phyloP scores from a whole-genome alignment of 2,113 vertebrate genomes.

The Grammatotria lemairii region DNA sequence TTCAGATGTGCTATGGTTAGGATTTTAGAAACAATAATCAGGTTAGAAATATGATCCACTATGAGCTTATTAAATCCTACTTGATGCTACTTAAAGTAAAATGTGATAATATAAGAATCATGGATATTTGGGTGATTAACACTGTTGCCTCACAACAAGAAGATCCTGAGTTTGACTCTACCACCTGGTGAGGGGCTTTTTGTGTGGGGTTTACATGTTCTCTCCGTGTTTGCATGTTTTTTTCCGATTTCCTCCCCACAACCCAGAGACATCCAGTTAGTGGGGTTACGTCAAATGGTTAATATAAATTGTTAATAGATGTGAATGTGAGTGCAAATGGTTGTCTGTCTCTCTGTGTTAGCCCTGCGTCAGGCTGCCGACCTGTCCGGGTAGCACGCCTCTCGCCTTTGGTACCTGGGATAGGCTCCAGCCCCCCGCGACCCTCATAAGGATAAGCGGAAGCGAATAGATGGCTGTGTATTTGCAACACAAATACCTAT shows the following conservation, averaged over 20 bases:
- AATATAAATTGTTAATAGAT: not conserved
- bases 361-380: not conserved
- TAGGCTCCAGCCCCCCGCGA: rapidly evolving
- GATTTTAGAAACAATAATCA: not conserved
- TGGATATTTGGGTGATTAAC: not conserved
- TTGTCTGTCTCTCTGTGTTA: not conserved
- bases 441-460: not conserved
- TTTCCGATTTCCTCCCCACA: not conserved
- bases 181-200: not conserved
- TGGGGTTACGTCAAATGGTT: not conserved
- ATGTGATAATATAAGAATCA: not conserved
- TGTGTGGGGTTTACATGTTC: rapidly evolving
- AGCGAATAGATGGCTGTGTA: not conserved
- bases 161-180: not conserved
- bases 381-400: not conserved
- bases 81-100: not conserved
- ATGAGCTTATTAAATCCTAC: not conserved
- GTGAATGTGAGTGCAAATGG: not conserved
- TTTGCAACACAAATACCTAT: not conserved
- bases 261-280: not conserved
- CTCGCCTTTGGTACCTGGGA: not conserved
- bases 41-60: not conserved
- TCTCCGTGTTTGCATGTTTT: not conserved
- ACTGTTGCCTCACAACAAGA: rapidly evolving
- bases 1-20: not conserved